These are phyloP conservation scores for Tyto alba DNA, from an alignment of 2,113 vertebrate genomes.

Conservation along the genomic window DNA sequence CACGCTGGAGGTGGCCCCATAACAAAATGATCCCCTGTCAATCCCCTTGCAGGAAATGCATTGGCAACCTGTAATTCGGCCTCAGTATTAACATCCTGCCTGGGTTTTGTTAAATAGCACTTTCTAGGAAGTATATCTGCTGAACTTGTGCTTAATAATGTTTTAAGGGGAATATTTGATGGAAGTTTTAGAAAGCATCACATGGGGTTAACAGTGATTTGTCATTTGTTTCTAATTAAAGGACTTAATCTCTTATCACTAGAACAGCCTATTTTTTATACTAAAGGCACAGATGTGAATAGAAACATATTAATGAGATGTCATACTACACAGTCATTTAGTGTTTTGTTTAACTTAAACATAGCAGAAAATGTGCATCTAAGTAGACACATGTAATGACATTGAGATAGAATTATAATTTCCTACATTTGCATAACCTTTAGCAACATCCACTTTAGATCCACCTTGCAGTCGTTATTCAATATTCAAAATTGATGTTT, in stretches of 20 bases:
- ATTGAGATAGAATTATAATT: conserved; percentile 76
- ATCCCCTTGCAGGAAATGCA: conserved; percentile 84
- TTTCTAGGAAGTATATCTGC: conserved; percentile 97
- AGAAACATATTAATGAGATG: conserved; percentile 84
- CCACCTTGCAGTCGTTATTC: conserved; percentile 68
- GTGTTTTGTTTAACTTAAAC: conserved; percentile 87
- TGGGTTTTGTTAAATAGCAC: conserved; percentile 97
- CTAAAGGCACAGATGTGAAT: conserved; percentile 85
- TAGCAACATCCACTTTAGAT: conserved; percentile 63
- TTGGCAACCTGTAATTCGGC: conserved; percentile 99
- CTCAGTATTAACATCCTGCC: conserved; percentile 88
- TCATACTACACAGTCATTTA: conserved; percentile 81
- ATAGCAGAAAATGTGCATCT: conserved; percentile 81
- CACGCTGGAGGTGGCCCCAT: conserved; percentile 96
- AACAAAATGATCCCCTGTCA: conserved; percentile 99
- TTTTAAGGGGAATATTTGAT: conserved; percentile 87
- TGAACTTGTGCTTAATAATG: conserved; percentile 98
- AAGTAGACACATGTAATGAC: conserved; percentile 77
- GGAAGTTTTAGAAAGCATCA: conserved; percentile 83
- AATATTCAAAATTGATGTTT: conserved; percentile 29
- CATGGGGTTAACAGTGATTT: conserved; percentile 96
- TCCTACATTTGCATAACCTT: conserved; percentile 74
- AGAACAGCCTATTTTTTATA: conserved; percentile 86
- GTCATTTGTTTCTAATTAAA: conserved; percentile 93
- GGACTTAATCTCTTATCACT: conserved; percentile 93